Conservation (phyloP, 2,888 invertebrate species). For the Drosophila ezoana region DNA sequence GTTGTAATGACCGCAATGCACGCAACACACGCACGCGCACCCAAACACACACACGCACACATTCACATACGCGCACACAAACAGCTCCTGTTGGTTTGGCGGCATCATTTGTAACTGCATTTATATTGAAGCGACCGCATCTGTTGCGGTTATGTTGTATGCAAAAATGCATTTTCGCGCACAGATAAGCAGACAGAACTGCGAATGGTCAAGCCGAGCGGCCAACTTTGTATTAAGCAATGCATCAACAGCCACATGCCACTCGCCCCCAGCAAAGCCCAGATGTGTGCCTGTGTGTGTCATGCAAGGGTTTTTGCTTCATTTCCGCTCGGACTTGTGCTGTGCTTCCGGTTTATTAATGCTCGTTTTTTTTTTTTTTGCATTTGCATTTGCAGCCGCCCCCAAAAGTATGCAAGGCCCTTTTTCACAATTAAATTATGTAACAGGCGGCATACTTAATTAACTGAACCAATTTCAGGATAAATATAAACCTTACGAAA, state of each 20-base stretch:
- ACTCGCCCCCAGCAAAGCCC: background rate
- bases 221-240: slow-evolving; percentile 59
- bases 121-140: slow-evolving; percentile 81
- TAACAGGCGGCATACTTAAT: slow-evolving; percentile 43
- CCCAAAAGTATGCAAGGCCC: slow-evolving; percentile 44
- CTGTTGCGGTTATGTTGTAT: slow-evolving; percentile 81
- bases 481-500: background rate
- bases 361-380: slow-evolving; percentile 37
- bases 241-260: slow-evolving; percentile 52
- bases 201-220: slow-evolving; percentile 24
- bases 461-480: slow-evolving; percentile 31
- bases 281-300: slow-evolving; percentile 9
- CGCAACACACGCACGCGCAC: slow-evolving; percentile 29
- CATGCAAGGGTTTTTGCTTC: slow-evolving; percentile 51
- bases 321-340: slow-evolving; percentile 68
- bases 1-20: slow-evolving; percentile 74
- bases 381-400: slow-evolving; percentile 8
- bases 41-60: slow-evolving; percentile 2
- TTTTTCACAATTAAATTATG: slow-evolving; percentile 68
- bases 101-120: slow-evolving; percentile 79
- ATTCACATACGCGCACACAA: background rate
- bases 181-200: slow-evolving; percentile 72
- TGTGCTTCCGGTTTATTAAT: slow-evolving; percentile 75
- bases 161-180: slow-evolving; percentile 81
- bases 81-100: slow-evolving; percentile 19